A percentile compares a stretch with the other conserved stretches of the same genome.
phyloP scores from a whole-genome alignment of 1,140 invertebrate genomes.

The Pinna nobilis region DNA sequence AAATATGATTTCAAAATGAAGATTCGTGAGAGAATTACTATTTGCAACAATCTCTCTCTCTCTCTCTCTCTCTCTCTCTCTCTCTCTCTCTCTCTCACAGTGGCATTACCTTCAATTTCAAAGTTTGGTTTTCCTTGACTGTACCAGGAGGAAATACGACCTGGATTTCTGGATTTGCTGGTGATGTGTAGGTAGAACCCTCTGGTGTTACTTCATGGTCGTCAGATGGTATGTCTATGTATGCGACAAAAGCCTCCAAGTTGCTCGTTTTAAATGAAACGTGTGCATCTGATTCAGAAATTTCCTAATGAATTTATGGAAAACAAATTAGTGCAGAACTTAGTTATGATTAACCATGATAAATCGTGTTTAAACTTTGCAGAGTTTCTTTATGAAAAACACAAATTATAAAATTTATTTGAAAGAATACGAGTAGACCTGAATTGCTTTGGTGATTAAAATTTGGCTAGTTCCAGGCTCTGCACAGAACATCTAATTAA shows the following conservation, averaged over 20 bases:
- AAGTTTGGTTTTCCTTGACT: conserved; percentile 8
- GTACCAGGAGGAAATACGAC: conserved; percentile 26
- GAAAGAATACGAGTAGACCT: no score
- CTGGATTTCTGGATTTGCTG: conserved; percentile 24
- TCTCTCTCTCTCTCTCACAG: no score
- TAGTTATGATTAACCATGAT: neutral
- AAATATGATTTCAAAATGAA: neutral
- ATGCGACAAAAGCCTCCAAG: conserved; percentile 39
- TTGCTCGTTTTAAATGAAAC: conserved; percentile 33
- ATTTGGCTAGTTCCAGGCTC: no score
- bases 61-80: neutral
- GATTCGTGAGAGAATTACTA: neutral
- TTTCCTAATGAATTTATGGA: no score
- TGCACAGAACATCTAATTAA: no score
- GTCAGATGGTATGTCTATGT: conserved; percentile 31
- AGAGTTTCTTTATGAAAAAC: no score
- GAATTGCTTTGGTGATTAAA: no score
- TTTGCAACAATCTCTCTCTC: no score
- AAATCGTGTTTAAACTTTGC: no score
- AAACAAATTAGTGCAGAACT: neutral
- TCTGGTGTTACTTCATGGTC: conserved; percentile 24
- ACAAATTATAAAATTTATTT: no score
- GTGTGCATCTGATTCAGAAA: conserved; percentile 4
- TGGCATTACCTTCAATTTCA: conserved; percentile 34
- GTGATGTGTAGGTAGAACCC: conserved; percentile 24